Conservation (phyloP, 2,797 vertebrate genomes). For the Pantherophis vulpinus region DNA sequence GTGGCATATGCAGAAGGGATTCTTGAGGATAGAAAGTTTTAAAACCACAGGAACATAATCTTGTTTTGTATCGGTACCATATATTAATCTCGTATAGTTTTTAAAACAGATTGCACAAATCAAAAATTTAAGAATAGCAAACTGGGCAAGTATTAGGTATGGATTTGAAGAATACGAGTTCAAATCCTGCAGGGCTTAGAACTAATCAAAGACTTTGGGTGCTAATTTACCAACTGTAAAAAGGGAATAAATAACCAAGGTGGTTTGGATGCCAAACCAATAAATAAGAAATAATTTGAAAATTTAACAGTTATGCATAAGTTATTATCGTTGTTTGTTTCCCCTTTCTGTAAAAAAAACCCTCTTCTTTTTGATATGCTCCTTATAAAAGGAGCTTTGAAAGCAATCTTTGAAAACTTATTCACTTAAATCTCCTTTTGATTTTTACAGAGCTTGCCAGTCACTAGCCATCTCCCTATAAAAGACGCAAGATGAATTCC, state of each 20-base stretch:
- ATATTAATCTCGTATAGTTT: not conserved
- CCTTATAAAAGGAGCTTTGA: not conserved
- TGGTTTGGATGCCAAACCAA: not conserved
- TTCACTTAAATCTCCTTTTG: conserved; percentile 6
- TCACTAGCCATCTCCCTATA: conserved; percentile 33
- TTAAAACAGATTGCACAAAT: not conserved
- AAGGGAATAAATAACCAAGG: not conserved
- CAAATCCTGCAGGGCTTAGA: not conserved
- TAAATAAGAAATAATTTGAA: not conserved
- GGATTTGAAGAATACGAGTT: not conserved
- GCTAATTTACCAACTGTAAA: not conserved
- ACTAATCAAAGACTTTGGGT: not conserved
- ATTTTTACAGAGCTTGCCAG: conserved; percentile 55
- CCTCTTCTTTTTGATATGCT: not conserved
- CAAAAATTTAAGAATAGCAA: not conserved
- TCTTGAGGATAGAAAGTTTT: not conserved
- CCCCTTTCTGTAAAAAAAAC: not conserved
- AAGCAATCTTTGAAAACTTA: not conserved
- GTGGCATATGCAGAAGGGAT: not conserved
- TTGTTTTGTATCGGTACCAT: not conserved
- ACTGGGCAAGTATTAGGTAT: not conserved
- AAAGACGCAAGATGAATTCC: conserved; percentile 61
- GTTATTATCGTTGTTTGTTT: not conserved
- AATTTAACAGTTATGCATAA: not conserved
- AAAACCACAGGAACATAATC: not conserved